phyloP scores from a whole-genome alignment of 2,888 invertebrate genomes.

The Antitype chi region DNA sequence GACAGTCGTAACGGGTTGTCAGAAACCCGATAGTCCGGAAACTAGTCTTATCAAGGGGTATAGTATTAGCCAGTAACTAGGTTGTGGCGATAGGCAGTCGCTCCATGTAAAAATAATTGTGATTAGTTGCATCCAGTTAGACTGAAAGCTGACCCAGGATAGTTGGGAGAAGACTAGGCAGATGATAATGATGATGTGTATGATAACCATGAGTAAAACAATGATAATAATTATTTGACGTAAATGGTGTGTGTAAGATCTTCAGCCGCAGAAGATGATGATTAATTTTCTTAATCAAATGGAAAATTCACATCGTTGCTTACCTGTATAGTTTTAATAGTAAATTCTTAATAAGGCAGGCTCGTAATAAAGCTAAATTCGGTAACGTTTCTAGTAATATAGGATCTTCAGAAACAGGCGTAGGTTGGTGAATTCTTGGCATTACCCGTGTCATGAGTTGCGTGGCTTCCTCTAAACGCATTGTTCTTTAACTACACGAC shows the following conservation, averaged over 20 bases:
- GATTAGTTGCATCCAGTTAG: too few relatives aligned
- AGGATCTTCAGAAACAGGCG: slow-evolving; percentile 52
- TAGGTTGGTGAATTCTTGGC: slow-evolving; percentile 77
- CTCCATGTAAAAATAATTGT: too few relatives aligned
- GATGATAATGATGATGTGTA: too few relatives aligned
- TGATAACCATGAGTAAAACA: not conserved
- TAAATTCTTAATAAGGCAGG: not conserved
- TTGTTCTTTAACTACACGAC: slow-evolving; percentile 59
- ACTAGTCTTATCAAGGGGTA: too few relatives aligned
- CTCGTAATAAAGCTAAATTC: not conserved
- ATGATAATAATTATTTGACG: not conserved
- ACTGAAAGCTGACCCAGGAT: too few relatives aligned
- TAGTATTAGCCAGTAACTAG: too few relatives aligned
- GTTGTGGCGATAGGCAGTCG: too few relatives aligned
- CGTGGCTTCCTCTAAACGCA: slow-evolving; percentile 71
- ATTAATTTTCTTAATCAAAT: not conserved
- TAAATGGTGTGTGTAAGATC: not conserved
- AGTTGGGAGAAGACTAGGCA: too few relatives aligned
- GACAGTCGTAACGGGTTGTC: too few relatives aligned
- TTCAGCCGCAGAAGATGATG: too few relatives aligned
- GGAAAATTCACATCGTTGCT: not conserved
- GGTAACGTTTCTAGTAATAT: slow-evolving; percentile 41
- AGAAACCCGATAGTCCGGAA: too few relatives aligned
- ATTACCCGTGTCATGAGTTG: slow-evolving; percentile 76
- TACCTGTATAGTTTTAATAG: not conserved